Evolutionary conservation across 2,888 invertebrate genomes (phyloP).

Genomic region (Stenotaenia linearis): DNA sequence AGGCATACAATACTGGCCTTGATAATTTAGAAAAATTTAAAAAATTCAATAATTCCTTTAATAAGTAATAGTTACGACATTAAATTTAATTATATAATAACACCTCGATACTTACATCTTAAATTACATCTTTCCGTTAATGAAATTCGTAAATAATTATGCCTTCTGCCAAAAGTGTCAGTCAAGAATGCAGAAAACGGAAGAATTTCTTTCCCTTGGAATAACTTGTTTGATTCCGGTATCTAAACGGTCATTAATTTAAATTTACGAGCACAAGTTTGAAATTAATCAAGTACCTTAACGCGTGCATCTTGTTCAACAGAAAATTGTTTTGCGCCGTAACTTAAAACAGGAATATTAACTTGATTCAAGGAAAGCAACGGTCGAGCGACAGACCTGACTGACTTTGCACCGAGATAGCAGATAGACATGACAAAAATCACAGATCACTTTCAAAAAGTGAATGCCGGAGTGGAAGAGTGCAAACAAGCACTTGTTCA

Average conservation of each 20-base stretch:
- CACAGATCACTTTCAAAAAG: too few relatives aligned
- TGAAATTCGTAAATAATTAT: constrained; percentile 91
- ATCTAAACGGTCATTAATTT: background rate
- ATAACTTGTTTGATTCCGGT: background rate
- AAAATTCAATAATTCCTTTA: too few relatives aligned
- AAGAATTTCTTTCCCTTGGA: constrained; percentile 30
- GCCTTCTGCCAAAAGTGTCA: constrained; percentile 80
- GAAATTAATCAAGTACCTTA: background rate
- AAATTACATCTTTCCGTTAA: constrained; percentile 94
- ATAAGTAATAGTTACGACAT: too few relatives aligned
- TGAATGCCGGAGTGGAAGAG: too few relatives aligned
- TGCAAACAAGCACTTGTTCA: too few relatives aligned
- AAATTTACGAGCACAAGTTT: background rate
- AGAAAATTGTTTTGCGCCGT: background rate
- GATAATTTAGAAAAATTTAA: background rate
- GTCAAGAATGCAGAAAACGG: constrained; percentile 53
- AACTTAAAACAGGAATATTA: background rate
- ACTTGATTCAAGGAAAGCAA: background rate
- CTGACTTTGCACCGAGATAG: background rate
- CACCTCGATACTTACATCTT: constrained; percentile 73
- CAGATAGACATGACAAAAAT: background rate
- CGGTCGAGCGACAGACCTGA: background rate
- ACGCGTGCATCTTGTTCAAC: background rate
- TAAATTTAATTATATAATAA: too few relatives aligned
- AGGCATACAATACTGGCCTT: constrained; percentile 98